Percentiles rank a stretch among this genome's conserved stretches.
These are phyloP conservation scores for Neopipo cinnamomea DNA, from an alignment of 2,113 vertebrate species.

Conservation along the genomic window DNA sequence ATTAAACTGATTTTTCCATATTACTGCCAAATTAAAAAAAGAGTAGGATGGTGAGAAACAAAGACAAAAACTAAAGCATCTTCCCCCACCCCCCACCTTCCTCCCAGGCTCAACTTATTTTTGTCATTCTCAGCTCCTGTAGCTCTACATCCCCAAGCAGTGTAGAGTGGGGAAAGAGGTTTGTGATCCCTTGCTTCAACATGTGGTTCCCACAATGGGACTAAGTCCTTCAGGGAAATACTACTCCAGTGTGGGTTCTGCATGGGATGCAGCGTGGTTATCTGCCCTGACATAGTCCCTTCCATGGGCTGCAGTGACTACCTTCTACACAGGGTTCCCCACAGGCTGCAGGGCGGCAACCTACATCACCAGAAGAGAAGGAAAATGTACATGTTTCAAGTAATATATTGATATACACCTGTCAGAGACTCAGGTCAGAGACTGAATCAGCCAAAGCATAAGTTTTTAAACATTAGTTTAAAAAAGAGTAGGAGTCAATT, in stretches of 20 bases:
- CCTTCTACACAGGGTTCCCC: background rate
- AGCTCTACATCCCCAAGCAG: background rate
- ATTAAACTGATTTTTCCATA: background rate
- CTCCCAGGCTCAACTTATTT: background rate
- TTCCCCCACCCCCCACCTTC: fast-evolving
- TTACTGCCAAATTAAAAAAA: background rate
- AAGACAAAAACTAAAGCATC: background rate
- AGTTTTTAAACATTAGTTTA: background rate
- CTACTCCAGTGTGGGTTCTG: background rate
- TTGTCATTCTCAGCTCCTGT: background rate
- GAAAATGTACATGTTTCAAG: background rate
- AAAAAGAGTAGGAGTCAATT: background rate
- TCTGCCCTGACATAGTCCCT: background rate
- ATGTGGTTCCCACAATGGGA: background rate
- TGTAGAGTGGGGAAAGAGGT: fast-evolving
- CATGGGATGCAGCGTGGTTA: background rate
- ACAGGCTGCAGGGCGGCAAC: fast-evolving
- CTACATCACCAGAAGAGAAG: background rate
- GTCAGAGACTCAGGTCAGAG: background rate
- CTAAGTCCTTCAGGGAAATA: background rate
- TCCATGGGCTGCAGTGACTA: background rate
- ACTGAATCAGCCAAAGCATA: background rate
- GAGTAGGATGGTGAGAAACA: background rate
- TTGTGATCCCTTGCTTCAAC: background rate
- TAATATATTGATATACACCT: background rate